Evolutionary conservation across 2,797 vertebrate species (phyloP).

Genomic region (Sebastes goodei): DNA sequence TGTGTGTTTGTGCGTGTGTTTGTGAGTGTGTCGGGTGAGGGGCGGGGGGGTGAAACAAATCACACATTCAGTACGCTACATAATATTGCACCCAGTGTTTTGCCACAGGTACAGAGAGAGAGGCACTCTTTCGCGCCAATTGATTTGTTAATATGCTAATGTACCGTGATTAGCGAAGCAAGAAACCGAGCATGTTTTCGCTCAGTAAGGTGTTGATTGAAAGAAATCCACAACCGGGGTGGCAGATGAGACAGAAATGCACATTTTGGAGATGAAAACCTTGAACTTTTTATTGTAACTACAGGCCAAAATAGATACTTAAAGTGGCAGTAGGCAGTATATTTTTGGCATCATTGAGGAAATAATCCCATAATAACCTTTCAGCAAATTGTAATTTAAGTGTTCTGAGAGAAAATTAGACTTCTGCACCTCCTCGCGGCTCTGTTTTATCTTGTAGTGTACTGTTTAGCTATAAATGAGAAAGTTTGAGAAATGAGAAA

Average conservation of each 20-base stretch:
- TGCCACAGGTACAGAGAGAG: constrained; percentile 71
- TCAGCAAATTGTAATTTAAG: too few relatives aligned
- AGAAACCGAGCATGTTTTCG: neutral
- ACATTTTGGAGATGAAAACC: constrained; percentile 30
- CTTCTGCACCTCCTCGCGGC: too few relatives aligned
- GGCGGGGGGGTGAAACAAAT: constrained; percentile 57
- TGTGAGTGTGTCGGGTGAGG: constrained; percentile 4
- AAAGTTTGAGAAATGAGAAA: too few relatives aligned
- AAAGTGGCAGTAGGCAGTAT: neutral
- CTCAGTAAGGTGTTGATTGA: constrained; percentile 70
- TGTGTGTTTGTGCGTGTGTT: constrained; percentile 24
- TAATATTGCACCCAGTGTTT: constrained; percentile 59
- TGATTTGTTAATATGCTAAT: constrained; percentile 81
- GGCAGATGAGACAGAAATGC: constrained; percentile 18
- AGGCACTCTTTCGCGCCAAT: constrained; percentile 53
- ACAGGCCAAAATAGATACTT: neutral
- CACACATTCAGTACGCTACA: constrained; percentile 47
- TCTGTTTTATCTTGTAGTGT: too few relatives aligned
- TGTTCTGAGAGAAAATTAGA: too few relatives aligned
- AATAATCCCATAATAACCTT: too few relatives aligned
- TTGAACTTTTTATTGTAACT: neutral
- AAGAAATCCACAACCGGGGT: constrained; percentile 31
- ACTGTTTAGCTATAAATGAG: too few relatives aligned
- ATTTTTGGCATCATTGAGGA: too few relatives aligned
- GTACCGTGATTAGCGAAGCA: constrained; percentile 43